Evolutionary conservation across 2,888 invertebrate genomes (phyloP), one percentile per base, ranked within the genome.

Genomic region (Eudasyphora cyanicolor): DNA sequence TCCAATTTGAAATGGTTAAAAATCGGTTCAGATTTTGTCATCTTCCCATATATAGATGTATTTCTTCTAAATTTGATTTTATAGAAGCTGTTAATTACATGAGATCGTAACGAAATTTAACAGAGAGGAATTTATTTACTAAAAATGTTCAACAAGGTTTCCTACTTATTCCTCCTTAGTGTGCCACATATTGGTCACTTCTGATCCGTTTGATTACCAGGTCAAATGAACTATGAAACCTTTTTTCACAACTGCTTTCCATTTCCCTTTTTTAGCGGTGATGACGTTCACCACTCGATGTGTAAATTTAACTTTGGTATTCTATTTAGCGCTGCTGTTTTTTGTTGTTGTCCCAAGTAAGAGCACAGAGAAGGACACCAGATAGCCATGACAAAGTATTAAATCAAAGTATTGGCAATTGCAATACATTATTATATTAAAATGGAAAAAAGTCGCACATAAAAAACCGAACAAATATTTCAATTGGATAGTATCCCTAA

Each of bases 381-480:
- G 2, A 42, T 29, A 62, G 32, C 60, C 7, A 42, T 12, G 7
- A 19, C 24, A 70, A 12, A 45, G n/a, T 38, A 70, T 82, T 21
- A 73, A 76, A 79, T 62, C 76, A 69, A 79, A 74, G 54, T 79
- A 60, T 45, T 69, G n/a, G 54, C 29, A 82, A 60, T 67, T 57
- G 27, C 29, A 42, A 67, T 19, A 17, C 29, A 69, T 67, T 12
- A 62, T 75, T 62, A 70, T 71, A 79, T 76, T 73, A 35, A 64
- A 49, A 76, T 10, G 14, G 14, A 5, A 35, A 57, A 21, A 27
- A 57, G n/a, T n/a, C n/a, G n/a, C 6, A 57, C 12, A 21, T 21
- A 12, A 54, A 79, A 57, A 32, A 69, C 42, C n/a, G 69, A 74
- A 74, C 21, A 42, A 24, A 21, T 24, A 17, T 19, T 35, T 17